phyloP scores from a whole-genome alignment of 2,797 vertebrate genomes.

The Octomys mimax region DNA sequence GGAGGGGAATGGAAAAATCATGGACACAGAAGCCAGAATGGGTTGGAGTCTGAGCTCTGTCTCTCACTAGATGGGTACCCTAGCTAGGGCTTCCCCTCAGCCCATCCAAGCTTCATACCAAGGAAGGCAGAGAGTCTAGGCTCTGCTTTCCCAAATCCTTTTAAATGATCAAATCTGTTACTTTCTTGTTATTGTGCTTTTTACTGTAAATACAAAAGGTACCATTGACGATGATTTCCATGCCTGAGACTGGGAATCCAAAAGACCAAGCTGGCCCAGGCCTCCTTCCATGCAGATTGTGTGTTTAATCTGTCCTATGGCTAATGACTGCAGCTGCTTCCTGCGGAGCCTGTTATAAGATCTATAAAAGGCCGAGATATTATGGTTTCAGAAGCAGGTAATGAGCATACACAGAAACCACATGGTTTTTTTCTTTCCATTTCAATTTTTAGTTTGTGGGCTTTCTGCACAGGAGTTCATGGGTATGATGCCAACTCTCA shows the following conservation, averaged over 20 bases:
- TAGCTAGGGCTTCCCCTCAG: background rate
- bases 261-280: constrained; percentile 35
- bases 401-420: constrained; percentile 84
- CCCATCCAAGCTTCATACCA: background rate
- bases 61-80: background rate
- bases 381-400: constrained; percentile 85
- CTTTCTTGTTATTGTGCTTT: background rate
- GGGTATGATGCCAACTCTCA: constrained; percentile 83
- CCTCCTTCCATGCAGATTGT: constrained; percentile 63
- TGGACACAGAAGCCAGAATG: background rate
- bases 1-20: background rate
- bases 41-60: background rate
- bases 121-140: background rate
- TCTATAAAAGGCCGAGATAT: constrained; percentile 83
- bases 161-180: constrained; percentile 11
- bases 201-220: background rate
- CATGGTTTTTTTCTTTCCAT: constrained; percentile 79
- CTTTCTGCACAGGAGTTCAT: constrained; percentile 83
- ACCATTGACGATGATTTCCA: background rate
- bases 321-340: constrained; percentile 84
- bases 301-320: constrained; percentile 77
- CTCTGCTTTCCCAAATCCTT: constrained; percentile 8
- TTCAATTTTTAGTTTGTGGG: constrained; percentile 82
- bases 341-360: constrained; percentile 81
- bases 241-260: constrained; percentile 18